A percentile compares a stretch with the other conserved stretches of the same genome.
These are phyloP conservation scores for Pseudocheirus occidentalis DNA, from an alignment of 2,797 vertebrate species.

Conservation along the genomic window DNA sequence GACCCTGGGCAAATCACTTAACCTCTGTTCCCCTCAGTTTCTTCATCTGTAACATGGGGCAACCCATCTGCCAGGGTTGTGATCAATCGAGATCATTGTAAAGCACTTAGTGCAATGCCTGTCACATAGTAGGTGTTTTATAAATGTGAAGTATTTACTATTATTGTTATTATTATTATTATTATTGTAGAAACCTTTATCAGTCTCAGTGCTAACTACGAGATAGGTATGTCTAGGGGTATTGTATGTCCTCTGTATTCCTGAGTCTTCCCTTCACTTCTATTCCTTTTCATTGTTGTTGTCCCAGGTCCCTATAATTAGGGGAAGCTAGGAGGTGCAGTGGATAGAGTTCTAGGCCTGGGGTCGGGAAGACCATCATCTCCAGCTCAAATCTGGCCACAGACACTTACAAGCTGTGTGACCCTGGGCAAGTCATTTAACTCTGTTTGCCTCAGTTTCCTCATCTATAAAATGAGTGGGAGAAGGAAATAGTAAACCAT, in stretches of 20 bases:
- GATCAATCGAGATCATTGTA: not conserved
- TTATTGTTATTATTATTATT: not conserved
- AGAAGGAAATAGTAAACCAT: not conserved
- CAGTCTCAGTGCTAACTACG: not conserved
- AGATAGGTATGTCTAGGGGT: not conserved
- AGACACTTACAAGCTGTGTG: not conserved
- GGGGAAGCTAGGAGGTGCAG: not conserved
- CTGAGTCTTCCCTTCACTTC: not conserved
- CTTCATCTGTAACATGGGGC: not conserved
- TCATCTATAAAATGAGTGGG: not conserved
- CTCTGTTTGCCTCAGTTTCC: not conserved
- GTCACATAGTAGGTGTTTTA: not conserved
- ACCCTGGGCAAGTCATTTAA: not conserved
- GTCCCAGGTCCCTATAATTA: not conserved
- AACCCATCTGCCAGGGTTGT: not conserved
- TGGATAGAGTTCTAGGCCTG: not conserved
- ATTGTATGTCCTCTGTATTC: not conserved
- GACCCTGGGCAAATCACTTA: not conserved
- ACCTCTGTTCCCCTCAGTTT: not conserved
- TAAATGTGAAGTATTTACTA: not conserved
- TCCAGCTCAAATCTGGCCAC: not conserved
- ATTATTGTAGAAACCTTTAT: not conserved
- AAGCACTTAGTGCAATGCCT: not conserved
- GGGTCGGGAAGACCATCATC: not conserved
- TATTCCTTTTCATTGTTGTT: not conserved